phyloP scores from a whole-genome alignment of 2,113 vertebrate genomes.

The Candoia aspera region DNA sequence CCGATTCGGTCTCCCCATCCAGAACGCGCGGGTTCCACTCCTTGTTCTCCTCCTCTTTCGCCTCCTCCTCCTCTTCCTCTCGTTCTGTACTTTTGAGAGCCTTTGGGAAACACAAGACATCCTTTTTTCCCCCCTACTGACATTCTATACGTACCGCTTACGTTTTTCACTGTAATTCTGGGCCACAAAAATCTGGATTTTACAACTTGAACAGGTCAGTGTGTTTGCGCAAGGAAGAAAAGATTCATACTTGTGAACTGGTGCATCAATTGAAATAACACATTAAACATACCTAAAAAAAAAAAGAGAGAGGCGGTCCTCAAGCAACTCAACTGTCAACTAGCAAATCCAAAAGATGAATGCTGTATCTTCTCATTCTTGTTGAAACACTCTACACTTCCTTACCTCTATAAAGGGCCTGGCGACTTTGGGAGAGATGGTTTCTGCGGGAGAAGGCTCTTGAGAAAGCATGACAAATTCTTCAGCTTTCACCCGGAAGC shows the following conservation, averaged over 20 bases:
- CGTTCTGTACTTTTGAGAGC: conserved; percentile 88
- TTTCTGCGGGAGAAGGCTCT: conserved; percentile 87
- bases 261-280: background rate
- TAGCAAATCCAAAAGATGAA: background rate
- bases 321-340: background rate
- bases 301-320: too few relatives aligned
- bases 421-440: conserved; percentile 88
- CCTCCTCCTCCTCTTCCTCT: conserved; percentile 62
- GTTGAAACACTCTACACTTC: background rate
- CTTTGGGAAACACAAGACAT: conserved; percentile 60
- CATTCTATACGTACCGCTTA: too few relatives aligned
- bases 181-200: background rate
- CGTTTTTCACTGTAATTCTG: too few relatives aligned
- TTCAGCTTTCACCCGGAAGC: conserved; percentile 83
- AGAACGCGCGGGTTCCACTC: conserved; percentile 26
- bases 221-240: too few relatives aligned
- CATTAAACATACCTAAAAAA: background rate
- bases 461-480: conserved; percentile 93
- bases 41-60: conserved; percentile 7
- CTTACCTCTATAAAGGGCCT: conserved; percentile 86
- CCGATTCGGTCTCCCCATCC: conserved; percentile 42
- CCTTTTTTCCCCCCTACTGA: background rate
- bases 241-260: too few relatives aligned
- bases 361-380: background rate
- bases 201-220: background rate